Percentiles rank a stretch among this genome's conserved stretches.
Conservation (phyloP, 2,888 invertebrate genomes). For the Platycheirus rosarum region DNA sequence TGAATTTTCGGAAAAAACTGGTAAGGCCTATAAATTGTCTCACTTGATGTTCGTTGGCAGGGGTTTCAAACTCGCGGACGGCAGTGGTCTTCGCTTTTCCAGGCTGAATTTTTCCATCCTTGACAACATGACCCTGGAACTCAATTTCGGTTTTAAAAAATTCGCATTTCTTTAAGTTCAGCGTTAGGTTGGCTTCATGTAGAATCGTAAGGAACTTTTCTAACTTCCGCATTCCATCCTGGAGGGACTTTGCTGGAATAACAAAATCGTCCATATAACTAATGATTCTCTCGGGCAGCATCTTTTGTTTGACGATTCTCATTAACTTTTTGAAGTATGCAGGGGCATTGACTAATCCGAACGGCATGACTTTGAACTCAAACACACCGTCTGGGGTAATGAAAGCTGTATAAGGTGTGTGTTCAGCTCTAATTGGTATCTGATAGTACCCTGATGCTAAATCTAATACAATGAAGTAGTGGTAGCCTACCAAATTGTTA, state of each 20-base stretch:
- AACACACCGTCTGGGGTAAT: slow-evolving; percentile 74
- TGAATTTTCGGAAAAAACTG: slow-evolving; percentile 70
- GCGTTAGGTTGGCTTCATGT: slow-evolving; percentile 27
- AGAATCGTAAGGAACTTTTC: slow-evolving; percentile 16
- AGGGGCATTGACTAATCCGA: slow-evolving; percentile 52
- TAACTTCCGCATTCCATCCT: slow-evolving; percentile 24
- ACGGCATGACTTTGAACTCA: slow-evolving; percentile 54
- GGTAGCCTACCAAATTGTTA: slow-evolving; percentile 39
- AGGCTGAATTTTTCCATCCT: background rate
- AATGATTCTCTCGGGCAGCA: background rate
- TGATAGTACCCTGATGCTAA: slow-evolving; percentile 50
- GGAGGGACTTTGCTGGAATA: slow-evolving; percentile 31
- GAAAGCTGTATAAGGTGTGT: slow-evolving; percentile 75
- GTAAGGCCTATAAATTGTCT: background rate
- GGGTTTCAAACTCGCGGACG: background rate
- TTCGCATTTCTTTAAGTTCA: slow-evolving; percentile 24
- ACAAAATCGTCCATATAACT: slow-evolving; percentile 48
- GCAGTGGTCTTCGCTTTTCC: background rate
- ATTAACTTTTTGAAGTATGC: slow-evolving; percentile 42
- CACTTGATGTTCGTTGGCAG: background rate
- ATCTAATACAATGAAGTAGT: slow-evolving; percentile 30
- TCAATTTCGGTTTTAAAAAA: background rate
- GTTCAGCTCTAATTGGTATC: slow-evolving; percentile 37
- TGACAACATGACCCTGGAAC: background rate
- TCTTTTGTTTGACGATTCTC: slow-evolving; percentile 29